Evolutionary conservation across 2,797 vertebrate genomes (phyloP), one percentile per base, ranked within the genome.

Genomic region (Falco peregrinus): DNA sequence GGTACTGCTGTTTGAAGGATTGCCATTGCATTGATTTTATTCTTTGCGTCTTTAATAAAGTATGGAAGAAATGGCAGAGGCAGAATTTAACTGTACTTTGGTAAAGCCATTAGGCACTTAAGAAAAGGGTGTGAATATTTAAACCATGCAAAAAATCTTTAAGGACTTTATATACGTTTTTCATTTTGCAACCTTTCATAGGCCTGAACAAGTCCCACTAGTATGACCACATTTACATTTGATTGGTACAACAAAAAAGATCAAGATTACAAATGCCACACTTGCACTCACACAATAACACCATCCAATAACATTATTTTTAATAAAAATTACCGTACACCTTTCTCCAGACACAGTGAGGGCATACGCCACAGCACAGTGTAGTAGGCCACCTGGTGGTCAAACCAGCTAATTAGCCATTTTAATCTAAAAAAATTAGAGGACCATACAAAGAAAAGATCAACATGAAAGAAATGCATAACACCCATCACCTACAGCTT

Each of bases 361-460:
- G 67, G 61, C 60, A 64, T 54, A 51, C 13, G 51, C 78, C 29
- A 97, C 96, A 96, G 65, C 50, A 92, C 90, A 98, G 98, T 81
- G 70, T 92, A 96, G 97, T 86, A 96, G 98, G 98, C 97, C 98
- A 98, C 96, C 98, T 98, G 96, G 98, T 97, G 98, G 98, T 92
- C 97, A 97, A 89, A 97, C n/a, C 50, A 90, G 84, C 91, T 96
- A 97, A 97, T 97, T 95, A 97, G 74, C 81, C 59, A 82, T 68
- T 95, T 91, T 88, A 91, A 73, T 47, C 37, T 75, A 70, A 47
- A 31, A n/a, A 82, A 79, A 91, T 95, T 61, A 89, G 85, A 83
- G 53, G 7, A 18, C 41, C 19, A 8, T 48, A 47, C 17, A 15
- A 87, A 76, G n/a, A 50, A 69, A 67, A 80, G 10, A 75, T 45